Evolutionary conservation across 2,888 invertebrate genomes (phyloP).

Genomic region (Lydus trimaculatus): DNA sequence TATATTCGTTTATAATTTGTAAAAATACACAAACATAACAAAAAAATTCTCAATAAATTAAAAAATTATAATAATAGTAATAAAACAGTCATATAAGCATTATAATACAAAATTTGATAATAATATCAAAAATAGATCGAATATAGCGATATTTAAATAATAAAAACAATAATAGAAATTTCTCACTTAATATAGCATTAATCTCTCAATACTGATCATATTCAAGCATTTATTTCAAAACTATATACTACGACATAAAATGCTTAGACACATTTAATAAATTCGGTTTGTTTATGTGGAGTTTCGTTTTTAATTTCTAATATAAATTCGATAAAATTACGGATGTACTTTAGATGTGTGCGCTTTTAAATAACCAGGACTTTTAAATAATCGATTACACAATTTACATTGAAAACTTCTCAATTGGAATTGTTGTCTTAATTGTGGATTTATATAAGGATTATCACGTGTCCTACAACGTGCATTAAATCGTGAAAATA

Average conservation of each 20-base stretch:
- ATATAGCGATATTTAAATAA: background rate
- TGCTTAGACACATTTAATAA: conserved; percentile 5
- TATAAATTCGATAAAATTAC: conserved; percentile 6
- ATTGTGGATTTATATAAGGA: conserved; percentile 57
- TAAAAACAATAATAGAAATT: background rate
- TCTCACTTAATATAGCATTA: background rate
- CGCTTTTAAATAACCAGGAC: conserved; percentile 58
- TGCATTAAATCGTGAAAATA: conserved; percentile 50
- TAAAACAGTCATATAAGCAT: background rate
- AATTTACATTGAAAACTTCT: conserved; percentile 57
- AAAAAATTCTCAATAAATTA: background rate
- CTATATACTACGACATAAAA: background rate
- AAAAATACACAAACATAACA: conserved; percentile 4
- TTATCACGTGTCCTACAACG: conserved; percentile 55
- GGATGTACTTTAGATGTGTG: conserved; percentile 57
- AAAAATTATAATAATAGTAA: no score
- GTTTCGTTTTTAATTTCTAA: background rate
- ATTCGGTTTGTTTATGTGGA: background rate
- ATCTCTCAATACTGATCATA: background rate
- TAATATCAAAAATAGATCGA: conserved; percentile 7
- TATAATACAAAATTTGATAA: background rate
- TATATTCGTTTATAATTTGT: background rate
- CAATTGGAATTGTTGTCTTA: conserved; percentile 56
- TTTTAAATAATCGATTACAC: conserved; percentile 58
- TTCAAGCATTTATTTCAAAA: background rate